Base-by-base conservation (phyloP, 2,888 invertebrate genomes). In the Arctia plantaginis region DNA sequence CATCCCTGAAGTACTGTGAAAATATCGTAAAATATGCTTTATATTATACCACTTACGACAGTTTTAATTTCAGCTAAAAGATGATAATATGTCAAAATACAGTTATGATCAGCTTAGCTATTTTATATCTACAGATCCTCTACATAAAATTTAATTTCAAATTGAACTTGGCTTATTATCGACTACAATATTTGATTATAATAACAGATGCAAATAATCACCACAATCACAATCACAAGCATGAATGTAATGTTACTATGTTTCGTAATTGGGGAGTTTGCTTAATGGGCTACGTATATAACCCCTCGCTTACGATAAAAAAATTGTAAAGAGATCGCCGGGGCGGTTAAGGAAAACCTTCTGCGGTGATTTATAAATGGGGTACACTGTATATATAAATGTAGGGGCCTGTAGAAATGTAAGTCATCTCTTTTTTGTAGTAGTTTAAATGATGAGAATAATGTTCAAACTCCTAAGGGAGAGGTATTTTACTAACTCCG, bases 331-430 rank as follows among this genome's bases (percentile, higher is more conserved):
- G 30, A 41, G 66, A 66, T 66, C 27, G 41, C 12, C 4, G 44
- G 67, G 67, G 44, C 44, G 67, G 44, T 67, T 44, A 44, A 67
- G 44, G 67, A 67, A 67, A 66, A 66, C 27, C 66, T 27, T 66
- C 66, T 39, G 27, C n/a, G 41, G 30, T 30, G 35, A 67, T 41
- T 67, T 30, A 67, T 3, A 67, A 67, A 67, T 67, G 30, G 44
- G 8, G 20, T 12, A 30, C 15, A 4, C 15, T n/a, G 30, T 30
- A 27, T 30, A 27, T 41, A 18, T 41, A 66, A 55, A 51, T n/a
- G 23, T 51, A 23, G 3, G 0, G n/a, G 23, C 3, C 0, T 23
- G 23, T 51, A 51, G 8, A 51, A 18, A 51, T 23, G 47, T 47
- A 47, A 18, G 8, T 23, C 51, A 51, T 51, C 23, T 51, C 51